Evolutionary conservation across 2,797 vertebrate genomes (phyloP).

Genomic region (Anabas testudineus): DNA sequence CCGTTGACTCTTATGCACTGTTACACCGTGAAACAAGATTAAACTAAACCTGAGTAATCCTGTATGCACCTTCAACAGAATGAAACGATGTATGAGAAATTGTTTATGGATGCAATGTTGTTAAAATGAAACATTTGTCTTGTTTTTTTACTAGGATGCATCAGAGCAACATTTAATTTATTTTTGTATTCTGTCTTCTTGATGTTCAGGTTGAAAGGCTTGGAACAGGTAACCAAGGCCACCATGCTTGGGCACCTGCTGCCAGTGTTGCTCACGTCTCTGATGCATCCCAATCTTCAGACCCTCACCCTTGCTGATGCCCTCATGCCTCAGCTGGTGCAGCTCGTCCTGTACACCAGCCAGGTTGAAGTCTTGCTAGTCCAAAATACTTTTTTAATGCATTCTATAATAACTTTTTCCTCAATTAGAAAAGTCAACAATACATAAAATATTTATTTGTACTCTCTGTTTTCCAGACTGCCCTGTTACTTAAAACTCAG

Average conservation of each 20-base stretch:
- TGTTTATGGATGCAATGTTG: conserved; percentile 10
- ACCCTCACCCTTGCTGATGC: conserved; percentile 95
- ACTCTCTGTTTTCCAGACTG: conserved; percentile 86
- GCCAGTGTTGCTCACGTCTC: conserved; percentile 93
- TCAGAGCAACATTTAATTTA: neutral
- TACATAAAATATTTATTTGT: conserved; percentile 12
- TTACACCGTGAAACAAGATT: conserved; percentile 41
- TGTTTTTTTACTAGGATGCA: neutral
- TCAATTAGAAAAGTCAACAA: neutral
- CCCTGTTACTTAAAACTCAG: conserved; percentile 96
- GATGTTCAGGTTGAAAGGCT: conserved; percentile 90
- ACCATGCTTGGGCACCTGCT: conserved; percentile 98
- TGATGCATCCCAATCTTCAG: conserved; percentile 99
- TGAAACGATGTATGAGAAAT: conserved; percentile 5
- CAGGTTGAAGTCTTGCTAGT: conserved; percentile 85
- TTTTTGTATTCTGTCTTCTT: neutral
- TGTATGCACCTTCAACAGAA: conserved; percentile 6
- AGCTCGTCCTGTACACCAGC: conserved; percentile 98
- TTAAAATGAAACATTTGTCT: conserved; percentile 6
- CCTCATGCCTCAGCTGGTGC: conserved; percentile 97
- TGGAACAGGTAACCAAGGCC: conserved; percentile 98
- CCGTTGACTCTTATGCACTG: conserved; percentile 19
- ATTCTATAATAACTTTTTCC: neutral
- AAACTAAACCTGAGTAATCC: conserved; percentile 30
- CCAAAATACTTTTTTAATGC: neutral